Evolutionary conservation across 2,797 vertebrate species (phyloP).

Genomic region (Pangasius krempfi): DNA sequence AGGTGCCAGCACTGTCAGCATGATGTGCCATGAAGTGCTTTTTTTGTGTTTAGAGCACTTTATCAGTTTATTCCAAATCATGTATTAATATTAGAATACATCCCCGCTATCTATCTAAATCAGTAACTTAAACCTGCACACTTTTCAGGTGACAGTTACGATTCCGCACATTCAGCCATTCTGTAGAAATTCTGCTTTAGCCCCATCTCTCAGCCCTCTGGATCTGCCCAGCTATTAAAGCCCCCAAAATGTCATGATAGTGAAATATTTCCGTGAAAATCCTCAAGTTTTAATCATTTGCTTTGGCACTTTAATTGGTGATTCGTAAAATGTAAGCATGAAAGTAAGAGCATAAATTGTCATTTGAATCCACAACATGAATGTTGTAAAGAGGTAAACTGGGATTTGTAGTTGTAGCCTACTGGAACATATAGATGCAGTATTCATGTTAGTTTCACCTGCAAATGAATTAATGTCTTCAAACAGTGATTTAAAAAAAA

Average conservation of each 20-base stretch:
- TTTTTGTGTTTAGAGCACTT: not conserved
- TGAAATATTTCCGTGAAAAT: not conserved
- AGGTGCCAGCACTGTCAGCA: not conserved
- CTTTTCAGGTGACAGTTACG: not conserved
- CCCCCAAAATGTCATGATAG: not conserved
- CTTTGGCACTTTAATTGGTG: not conserved
- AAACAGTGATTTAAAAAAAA: not conserved
- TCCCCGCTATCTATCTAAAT: not conserved
- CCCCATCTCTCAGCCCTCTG: not conserved
- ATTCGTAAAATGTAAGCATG: not conserved
- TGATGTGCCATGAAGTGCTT: not conserved
- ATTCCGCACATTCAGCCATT: not conserved
- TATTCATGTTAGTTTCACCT: not conserved
- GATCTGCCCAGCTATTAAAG: not conserved
- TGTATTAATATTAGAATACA: not conserved
- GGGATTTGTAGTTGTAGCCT: not conserved
- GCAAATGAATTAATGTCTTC: not conserved
- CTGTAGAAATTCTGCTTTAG: not conserved
- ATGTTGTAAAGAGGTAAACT: not conserved
- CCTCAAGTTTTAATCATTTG: not conserved
- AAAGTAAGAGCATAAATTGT: not conserved
- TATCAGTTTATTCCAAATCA: not conserved
- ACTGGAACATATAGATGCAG: not conserved
- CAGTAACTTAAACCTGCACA: not conserved
- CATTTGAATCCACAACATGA: not conserved